Conservation (phyloP, 1,140 invertebrate genomes). For the Colletes latitarsis region DNA sequence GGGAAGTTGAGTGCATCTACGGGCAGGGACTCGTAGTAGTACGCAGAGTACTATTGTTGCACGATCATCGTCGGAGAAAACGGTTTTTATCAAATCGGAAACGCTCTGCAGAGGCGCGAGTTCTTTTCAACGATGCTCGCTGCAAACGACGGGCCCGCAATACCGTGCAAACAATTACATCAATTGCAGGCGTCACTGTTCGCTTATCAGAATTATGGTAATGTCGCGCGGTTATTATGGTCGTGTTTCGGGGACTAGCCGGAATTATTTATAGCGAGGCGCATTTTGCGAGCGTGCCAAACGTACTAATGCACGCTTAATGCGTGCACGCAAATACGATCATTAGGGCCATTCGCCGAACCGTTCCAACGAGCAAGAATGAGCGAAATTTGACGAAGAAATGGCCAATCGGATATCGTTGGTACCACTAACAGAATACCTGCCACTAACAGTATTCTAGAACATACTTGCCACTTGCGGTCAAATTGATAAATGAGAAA, state of each 20-base stretch:
- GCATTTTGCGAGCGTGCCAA: constrained; percentile 56
- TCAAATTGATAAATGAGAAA: too few species aligned
- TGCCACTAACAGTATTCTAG: too few species aligned
- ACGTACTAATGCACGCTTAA: constrained; percentile 61
- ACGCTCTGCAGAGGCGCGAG: not conserved
- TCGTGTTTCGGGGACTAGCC: constrained; percentile 48
- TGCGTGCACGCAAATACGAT: constrained; percentile 62
- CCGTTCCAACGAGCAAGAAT: not conserved
- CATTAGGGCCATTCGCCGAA: constrained; percentile 51
- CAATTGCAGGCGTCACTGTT: constrained; percentile 62
- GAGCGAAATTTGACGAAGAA: not conserved
- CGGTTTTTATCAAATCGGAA: too few species aligned
- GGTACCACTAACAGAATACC: not conserved
- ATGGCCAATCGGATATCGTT: not conserved
- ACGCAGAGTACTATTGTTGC: too few species aligned
- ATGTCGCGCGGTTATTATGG: constrained; percentile 59
- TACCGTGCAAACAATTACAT: constrained; percentile 48
- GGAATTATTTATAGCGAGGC: constrained; percentile 66
- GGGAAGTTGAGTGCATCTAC: too few species aligned
- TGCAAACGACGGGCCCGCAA: constrained; percentile 19
- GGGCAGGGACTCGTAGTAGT: too few species aligned
- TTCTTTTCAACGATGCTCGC: not conserved
- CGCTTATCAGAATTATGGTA: constrained; percentile 66
- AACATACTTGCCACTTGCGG: too few species aligned
- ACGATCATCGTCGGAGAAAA: not conserved